Base-by-base conservation (phyloP, 2,113 vertebrate genomes). In the Helogale parvula region DNA sequence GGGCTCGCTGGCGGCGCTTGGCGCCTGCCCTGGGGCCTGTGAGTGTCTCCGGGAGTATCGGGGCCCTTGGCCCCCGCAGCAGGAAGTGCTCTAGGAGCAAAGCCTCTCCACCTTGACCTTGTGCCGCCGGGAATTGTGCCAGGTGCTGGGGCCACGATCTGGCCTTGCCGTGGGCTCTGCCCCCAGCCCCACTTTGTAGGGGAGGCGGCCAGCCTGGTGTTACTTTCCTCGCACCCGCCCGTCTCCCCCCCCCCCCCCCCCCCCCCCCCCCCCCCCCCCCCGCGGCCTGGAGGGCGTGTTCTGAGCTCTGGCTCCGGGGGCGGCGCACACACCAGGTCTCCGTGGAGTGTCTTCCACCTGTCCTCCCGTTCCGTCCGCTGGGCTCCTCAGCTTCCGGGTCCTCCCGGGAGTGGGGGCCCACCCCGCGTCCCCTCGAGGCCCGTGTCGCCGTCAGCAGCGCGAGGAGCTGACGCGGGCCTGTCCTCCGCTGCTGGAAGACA, bases 201-300 rank as follows among this genome's bases (percentile, higher is more conserved):
- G 17, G n/a, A 72, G 82, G 45, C 50, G 7, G 19, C 92, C 9
- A 13, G n/a, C n/a, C n/a, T 41, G 5, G 13, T 4, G 4, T 8
- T 27, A 1, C 35, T 50, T 69, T 33, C 45, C 21, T 3, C 31
- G 19, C 77, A 1, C 38, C 47, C 29, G 31, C 57, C 31, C 0
- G 12, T 11, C 15, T 72, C 5, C 41, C 27, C n/a, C 0, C 31
- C 27, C n/a, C 0, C 31, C 27, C n/a, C 0, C 31, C 27, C n/a
- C 0, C 31, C 27, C n/a, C 0, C 31, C 27, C n/a, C 0, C 31
- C 27, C n/a, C 0, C 31, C 27, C n/a, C 0, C 27, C n/a, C 0
- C 31, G 7, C 50, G 25, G 19, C 68, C 13, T 0, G 9, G 1
- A 1, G 3, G 0, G 11, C 33, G 7, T 0, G 52, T 8, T 14